Base-by-base conservation (phyloP, 2,888 invertebrate species). In the Ligdia adustata region DNA sequence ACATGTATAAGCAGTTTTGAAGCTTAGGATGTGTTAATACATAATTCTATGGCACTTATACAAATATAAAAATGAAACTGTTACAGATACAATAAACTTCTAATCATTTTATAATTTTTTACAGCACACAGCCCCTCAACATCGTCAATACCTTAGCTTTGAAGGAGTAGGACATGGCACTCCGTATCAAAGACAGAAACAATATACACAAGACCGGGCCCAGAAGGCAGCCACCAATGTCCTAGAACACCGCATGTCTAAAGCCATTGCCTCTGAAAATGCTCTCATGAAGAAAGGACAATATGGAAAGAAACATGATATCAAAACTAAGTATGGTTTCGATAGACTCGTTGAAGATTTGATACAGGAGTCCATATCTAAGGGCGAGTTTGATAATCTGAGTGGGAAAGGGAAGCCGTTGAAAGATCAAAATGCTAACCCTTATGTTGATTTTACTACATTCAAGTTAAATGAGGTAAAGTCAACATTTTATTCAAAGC, bases 341-440 rank as follows among this genome's bases (percentile, higher is more conserved):
- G 97, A 98, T 55, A 93, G 97, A 40, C 84, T 98, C 0, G 97
- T 97, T 0, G 98, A 98, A 77, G 98, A 98, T 90, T 89, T 97
- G 50, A 98, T 98, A 57, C 96, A 96, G 66, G 97, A 97, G 72
- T 94, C 97, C 0, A 97, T 98, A 93, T 94, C 94, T 0, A 94
- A 94, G 76, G 98, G 98, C 0, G 96, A 98, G 68, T 98, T 98
- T 79, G 94, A 94, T 60, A 96, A 98, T 79, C 83, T 98, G 2
- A 91, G 93, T 15, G 97, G 97, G 0, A 91, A 91, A 57, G 98
- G 98, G 6, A 97, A 97, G 75, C 97, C 97, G 0, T 82, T 98
- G 44, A 88, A 91, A 31, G 82, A 92, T 35, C 92, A 93, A 54
- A 92, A 92, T 55, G 91, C 91, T 62, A 97, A 96, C 88, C 97